These are phyloP conservation scores for Elymnias hypermnestra DNA, from an alignment of 1,140 invertebrate species.

Conservation along the genomic window DNA sequence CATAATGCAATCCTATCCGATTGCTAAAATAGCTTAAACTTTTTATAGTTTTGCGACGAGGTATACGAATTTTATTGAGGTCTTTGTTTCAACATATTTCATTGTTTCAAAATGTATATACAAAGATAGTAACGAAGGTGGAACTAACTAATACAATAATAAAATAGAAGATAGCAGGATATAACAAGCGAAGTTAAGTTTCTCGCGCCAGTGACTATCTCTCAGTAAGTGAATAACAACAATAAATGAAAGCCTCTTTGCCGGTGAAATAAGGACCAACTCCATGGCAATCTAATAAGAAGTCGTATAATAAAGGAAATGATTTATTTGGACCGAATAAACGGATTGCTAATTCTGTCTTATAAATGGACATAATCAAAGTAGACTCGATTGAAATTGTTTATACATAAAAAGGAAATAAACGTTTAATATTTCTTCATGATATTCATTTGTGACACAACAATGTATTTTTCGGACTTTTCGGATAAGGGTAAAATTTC, in stretches of 20 bases:
- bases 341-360: slow-evolving; percentile 29
- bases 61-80: no score
- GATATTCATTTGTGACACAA: no score
- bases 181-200: slow-evolving; percentile 57
- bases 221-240: slow-evolving; percentile 58
- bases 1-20: no score
- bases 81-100: no score
- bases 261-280: slow-evolving; percentile 41
- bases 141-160: slow-evolving; percentile 42
- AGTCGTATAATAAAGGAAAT: slow-evolving; percentile 59
- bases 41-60: no score
- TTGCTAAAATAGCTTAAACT: no score
- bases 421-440: no score
- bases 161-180: slow-evolving; percentile 34
- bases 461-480: no score
- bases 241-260: slow-evolving; percentile 41
- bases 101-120: no score
- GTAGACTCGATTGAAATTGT: no score
- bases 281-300: slow-evolving; percentile 60
- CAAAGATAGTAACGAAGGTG: background rate
- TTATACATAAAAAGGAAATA: no score
- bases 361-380: background rate
- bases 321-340: slow-evolving; percentile 56
- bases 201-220: slow-evolving; percentile 44
- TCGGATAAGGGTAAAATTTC: no score